Evolutionary conservation across 2,888 invertebrate species (phyloP).

Genomic region (Argynnis bischoffii): DNA sequence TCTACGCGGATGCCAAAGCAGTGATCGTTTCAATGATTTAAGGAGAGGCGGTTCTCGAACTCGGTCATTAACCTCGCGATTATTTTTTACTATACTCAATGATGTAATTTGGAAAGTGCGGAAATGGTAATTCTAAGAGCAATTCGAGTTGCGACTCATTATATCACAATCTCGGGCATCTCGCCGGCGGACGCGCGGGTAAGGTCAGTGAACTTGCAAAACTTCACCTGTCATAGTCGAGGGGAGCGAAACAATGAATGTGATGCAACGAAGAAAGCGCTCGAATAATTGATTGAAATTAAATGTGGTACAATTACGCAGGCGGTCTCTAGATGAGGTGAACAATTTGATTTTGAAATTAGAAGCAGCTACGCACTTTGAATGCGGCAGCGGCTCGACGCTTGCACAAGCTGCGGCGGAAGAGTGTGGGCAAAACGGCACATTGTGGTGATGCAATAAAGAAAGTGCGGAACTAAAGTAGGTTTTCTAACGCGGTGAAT

Average conservation of each 20-base stretch:
- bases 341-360: slow-evolving; percentile 59
- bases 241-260: slow-evolving; percentile 61
- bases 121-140: slow-evolving; percentile 72
- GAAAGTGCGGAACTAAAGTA: slow-evolving; percentile 81
- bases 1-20: slow-evolving; percentile 68
- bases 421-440: slow-evolving; percentile 76
- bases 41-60: slow-evolving; percentile 55
- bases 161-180: slow-evolving; percentile 70
- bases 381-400: slow-evolving; percentile 51
- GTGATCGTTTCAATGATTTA: slow-evolving; percentile 62
- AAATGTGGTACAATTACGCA: slow-evolving; percentile 40
- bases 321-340: slow-evolving; percentile 45
- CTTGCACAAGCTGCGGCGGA: slow-evolving; percentile 76
- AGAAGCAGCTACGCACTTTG: slow-evolving; percentile 52
- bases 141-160: slow-evolving; percentile 63
- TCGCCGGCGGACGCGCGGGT: slow-evolving; percentile 62
- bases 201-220: slow-evolving; percentile 79
- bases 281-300: slow-evolving; percentile 53
- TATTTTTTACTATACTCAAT: slow-evolving; percentile 62
- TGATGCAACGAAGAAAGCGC: slow-evolving; percentile 70
- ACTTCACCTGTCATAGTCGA: slow-evolving; percentile 69
- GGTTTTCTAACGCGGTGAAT: slow-evolving; percentile 80
- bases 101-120: slow-evolving; percentile 79
- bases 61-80: slow-evolving; percentile 70
- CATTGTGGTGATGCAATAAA: slow-evolving; percentile 76